Evolutionary conservation across 2,113 vertebrate species (phyloP).

Genomic region (Pseudois nayaur): DNA sequence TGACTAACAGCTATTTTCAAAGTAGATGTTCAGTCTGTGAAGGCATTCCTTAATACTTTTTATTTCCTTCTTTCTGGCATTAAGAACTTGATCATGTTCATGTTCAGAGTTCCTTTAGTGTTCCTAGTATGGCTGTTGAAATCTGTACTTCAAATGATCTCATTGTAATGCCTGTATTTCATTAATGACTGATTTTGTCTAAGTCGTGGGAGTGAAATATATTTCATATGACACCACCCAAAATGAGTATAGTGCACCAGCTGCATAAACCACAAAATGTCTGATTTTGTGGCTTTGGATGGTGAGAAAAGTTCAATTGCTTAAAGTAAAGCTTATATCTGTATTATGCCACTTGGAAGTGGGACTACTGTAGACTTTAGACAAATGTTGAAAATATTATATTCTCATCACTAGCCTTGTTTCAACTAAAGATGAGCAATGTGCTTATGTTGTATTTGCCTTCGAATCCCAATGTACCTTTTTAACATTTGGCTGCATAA

Average conservation of each 20-base stretch:
- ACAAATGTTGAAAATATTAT: slow-evolving; percentile 80
- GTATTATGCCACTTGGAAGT: slow-evolving; percentile 82
- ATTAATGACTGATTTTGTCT: slow-evolving; percentile 97
- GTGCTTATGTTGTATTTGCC: neutral
- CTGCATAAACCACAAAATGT: slow-evolving; percentile 94
- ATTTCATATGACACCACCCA: slow-evolving; percentile 97
- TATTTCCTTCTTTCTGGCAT: slow-evolving; percentile 89
- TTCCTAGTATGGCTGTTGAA: slow-evolving; percentile 93
- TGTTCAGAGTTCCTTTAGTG: slow-evolving; percentile 89
- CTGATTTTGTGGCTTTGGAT: slow-evolving; percentile 93
- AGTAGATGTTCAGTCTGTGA: slow-evolving; percentile 89
- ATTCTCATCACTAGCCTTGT: slow-evolving; percentile 74
- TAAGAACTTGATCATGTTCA: slow-evolving; percentile 92
- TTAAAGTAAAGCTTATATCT: slow-evolving; percentile 88
- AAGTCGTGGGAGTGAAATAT: slow-evolving; percentile 91
- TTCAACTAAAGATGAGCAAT: slow-evolving; percentile 78
- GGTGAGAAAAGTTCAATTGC: slow-evolving; percentile 99
- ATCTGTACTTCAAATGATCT: slow-evolving; percentile 97
- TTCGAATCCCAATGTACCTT: neutral
- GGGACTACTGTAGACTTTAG: slow-evolving; percentile 86
- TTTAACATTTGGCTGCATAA: neutral
- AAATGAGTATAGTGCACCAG: slow-evolving; percentile 90
- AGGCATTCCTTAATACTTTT: slow-evolving; percentile 83
- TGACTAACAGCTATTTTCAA: slow-evolving; percentile 93
- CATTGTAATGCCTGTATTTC: slow-evolving; percentile 95